Base-by-base conservation (phyloP, 2,113 vertebrate genomes). In the Elgaria multicarinata region DNA sequence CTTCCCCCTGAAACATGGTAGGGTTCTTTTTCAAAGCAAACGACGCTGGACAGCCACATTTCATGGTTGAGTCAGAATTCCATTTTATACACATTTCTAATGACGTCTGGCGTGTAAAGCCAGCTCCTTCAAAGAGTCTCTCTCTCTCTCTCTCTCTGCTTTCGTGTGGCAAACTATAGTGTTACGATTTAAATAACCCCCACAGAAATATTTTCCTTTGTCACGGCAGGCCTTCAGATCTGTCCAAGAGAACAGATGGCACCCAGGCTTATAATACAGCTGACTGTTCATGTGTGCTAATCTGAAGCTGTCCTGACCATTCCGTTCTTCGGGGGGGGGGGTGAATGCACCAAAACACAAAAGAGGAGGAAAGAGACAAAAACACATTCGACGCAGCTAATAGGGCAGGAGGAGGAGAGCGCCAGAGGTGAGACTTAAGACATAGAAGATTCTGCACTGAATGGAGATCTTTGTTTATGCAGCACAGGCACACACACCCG, bases 371-470 rank as follows among this genome's bases (percentile, higher is more conserved):
- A 93, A 92, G 89, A 67, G 76, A 82, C 22, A 16, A 46, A 72
- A 84, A 12, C 0, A 6, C 39, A 53, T 20, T 55, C n/a, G 1
- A 90, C 64, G 28, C 36, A 76, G 55, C 62, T n/a, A 79, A 87
- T 76, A 16, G 5, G 58, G 89, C n/a, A 85, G 79, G 50, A 92
- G 33, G 46, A 36, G 50, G 64, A 13, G 44, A 78, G 53, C 46
- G 80, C 5, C 1, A 33, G 1, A 87, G 90, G 91, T 92, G 89
- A 88, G 78, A 83, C 44, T 85, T 79, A 86, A 72, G 69, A 87
- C 84, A 92, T 92, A 92, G 62, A 91, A 90, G 91, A 89, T 83
- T 33, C 89, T 72, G 53, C 64, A 36, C n/a, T 87, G 83, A 90
- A 90, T 91, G 83, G 89, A 91, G 93, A 91, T 58, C 31, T 91